Conservation (phyloP, 1,140 invertebrate genomes). For the Hylyphantes graminicola region DNA sequence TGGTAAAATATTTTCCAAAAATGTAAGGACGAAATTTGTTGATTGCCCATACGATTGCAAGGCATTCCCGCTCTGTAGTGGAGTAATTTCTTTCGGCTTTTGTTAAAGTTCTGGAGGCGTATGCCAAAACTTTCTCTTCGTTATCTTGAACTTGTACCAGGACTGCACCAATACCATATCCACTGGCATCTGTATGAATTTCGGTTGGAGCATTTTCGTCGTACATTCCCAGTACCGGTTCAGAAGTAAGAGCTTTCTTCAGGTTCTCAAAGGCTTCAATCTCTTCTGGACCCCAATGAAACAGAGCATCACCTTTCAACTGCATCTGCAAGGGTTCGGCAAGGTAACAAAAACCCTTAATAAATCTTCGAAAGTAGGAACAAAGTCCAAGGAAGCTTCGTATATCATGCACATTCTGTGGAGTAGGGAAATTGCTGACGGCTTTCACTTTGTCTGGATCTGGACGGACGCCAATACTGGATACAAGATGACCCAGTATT, state of each 20-base stretch:
- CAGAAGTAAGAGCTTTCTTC: background rate
- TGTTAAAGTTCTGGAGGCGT: no score
- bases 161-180: constrained; percentile 6
- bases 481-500: constrained; percentile 24
- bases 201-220: background rate
- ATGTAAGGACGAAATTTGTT: no score
- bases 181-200: constrained; percentile 1
- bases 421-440: background rate
- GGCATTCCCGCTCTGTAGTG: no score
- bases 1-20: no score
- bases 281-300: no score
- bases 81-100: no score
- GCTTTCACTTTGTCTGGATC: constrained; percentile 15
- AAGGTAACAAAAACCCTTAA: constrained; percentile 22
- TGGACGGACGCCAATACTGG: background rate
- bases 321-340: background rate
- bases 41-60: no score
- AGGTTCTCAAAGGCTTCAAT: no score
- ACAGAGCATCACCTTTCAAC: no score
- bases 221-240: background rate
- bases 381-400: constrained; percentile 36
- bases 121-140: no score
- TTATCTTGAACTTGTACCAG: no score
- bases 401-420: constrained; percentile 18
- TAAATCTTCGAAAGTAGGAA: constrained; percentile 5